Evolutionary conservation across 2,797 vertebrate species (phyloP).

Genomic region (Melanotaenia maccullochi): DNA sequence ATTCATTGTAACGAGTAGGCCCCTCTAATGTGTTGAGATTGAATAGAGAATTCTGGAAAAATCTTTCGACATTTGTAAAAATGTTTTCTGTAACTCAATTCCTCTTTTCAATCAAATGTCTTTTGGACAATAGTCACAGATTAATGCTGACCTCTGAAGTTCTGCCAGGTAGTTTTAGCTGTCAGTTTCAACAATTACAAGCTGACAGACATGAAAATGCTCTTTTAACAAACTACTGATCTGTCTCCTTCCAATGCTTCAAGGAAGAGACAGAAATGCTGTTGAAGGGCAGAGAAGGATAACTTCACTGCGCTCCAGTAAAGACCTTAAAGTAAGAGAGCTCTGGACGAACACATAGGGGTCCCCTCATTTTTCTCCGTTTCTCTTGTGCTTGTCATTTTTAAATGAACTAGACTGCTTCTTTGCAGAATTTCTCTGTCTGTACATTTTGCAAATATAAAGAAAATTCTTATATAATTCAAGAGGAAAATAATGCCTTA

Average conservation of each 20-base stretch:
- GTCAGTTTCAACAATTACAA: too few relatives aligned
- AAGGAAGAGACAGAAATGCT: background rate
- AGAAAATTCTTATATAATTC: background rate
- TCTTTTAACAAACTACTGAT: constrained; percentile 4
- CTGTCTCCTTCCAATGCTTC: background rate
- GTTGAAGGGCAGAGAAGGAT: constrained; percentile 1
- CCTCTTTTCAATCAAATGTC: background rate
- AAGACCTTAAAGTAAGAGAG: background rate
- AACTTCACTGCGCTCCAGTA: background rate
- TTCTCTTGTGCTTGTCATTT: background rate
- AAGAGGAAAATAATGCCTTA: background rate
- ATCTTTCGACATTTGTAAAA: background rate
- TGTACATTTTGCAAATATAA: background rate
- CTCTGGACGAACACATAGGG: background rate
- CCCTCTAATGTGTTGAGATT: constrained; percentile 13
- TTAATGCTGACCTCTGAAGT: background rate
- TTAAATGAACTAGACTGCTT: background rate
- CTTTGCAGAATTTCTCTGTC: background rate
- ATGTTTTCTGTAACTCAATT: background rate
- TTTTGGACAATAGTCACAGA: background rate
- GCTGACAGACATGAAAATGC: background rate
- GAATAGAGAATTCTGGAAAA: constrained; percentile 20
- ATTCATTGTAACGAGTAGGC: background rate
- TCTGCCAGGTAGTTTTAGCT: background rate
- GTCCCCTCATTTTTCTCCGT: background rate